These are phyloP conservation scores for Serilophus lunatus DNA, from an alignment of 2,113 vertebrate species.

Conservation along the genomic window DNA sequence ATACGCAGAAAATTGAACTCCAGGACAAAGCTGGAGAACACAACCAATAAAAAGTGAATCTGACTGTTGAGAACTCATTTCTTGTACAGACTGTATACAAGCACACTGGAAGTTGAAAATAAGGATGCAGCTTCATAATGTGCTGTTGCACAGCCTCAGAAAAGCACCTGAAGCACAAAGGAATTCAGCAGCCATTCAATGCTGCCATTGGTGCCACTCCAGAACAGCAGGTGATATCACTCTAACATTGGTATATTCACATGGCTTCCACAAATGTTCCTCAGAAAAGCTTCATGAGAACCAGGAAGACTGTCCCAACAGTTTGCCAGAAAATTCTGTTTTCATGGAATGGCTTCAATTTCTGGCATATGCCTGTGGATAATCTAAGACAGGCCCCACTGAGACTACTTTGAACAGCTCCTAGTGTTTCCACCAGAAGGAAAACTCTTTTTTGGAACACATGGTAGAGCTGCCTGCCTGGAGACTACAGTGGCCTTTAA, in stretches of 20 bases:
- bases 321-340: neutral
- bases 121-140: neutral
- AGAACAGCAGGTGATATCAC: neutral
- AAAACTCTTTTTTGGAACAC: neutral
- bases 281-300: neutral
- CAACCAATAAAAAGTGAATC: neutral
- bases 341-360: neutral
- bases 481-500: slow-evolving; percentile 39
- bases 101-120: neutral
- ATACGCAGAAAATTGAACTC: neutral
- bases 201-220: neutral
- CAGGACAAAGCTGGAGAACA: neutral
- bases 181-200: neutral
- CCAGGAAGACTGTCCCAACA: neutral
- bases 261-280: neutral
- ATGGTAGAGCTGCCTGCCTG: slow-evolving; percentile 61
- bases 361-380: neutral
- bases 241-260: neutral
- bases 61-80: neutral
- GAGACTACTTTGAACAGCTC: slow-evolving; percentile 57
- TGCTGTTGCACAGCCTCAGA: neutral
- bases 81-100: neutral
- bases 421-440: slow-evolving; percentile 38
- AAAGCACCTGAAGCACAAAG: neutral
- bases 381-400: slow-evolving; percentile 27